These are phyloP conservation scores for Platysteira castanea DNA, from an alignment of 2,113 vertebrate species.

Conservation along the genomic window DNA sequence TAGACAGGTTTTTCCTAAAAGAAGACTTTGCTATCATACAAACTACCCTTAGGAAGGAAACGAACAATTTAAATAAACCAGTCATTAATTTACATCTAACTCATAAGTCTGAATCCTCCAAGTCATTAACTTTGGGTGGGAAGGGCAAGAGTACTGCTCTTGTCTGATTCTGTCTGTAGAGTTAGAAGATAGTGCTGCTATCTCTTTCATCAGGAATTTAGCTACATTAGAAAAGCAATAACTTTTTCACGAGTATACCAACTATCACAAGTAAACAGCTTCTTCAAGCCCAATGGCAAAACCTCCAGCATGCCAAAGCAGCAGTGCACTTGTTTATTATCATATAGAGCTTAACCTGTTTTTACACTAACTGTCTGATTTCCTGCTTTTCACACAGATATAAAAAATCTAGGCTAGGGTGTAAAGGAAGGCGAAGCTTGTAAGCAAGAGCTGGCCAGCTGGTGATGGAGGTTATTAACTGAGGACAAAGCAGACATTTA, in stretches of 20 bases:
- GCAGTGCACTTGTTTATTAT: background rate
- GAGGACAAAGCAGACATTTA: conserved; percentile 46
- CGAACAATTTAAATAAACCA: background rate
- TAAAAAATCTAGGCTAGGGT: background rate
- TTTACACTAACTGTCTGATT: background rate
- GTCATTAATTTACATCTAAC: background rate
- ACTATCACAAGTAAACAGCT: background rate
- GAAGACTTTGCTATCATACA: background rate
- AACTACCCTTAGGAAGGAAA: background rate
- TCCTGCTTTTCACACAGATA: background rate
- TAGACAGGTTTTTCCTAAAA: background rate
- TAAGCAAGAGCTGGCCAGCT: conserved; percentile 9
- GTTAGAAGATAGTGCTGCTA: background rate
- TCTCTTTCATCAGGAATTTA: background rate
- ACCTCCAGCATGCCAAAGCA: background rate
- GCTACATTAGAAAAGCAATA: background rate
- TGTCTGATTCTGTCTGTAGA: background rate
- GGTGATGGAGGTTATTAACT: conserved; percentile 8
- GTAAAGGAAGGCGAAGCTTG: background rate
- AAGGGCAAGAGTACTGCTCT: background rate
- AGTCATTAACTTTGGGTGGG: background rate
- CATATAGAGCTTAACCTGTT: background rate
- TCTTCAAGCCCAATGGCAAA: background rate
- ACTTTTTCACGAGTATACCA: background rate
- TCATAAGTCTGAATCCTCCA: background rate